These are phyloP conservation scores for Erythrolamprus reginae DNA, from an alignment of 2,113 vertebrate species.

Conservation along the genomic window DNA sequence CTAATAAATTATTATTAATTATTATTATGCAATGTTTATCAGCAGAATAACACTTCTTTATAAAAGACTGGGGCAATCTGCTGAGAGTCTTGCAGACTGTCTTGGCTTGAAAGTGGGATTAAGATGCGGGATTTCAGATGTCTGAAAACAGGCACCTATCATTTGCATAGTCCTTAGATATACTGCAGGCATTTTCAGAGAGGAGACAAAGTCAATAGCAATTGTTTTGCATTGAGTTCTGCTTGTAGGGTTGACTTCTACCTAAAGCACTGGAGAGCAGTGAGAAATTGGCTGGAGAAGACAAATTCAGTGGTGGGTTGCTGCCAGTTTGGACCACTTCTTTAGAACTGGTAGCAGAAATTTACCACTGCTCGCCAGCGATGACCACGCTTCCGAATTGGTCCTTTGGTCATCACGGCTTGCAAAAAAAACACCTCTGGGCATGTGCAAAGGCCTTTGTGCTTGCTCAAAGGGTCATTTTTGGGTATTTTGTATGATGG, in stretches of 20 bases:
- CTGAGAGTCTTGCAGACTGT: background rate
- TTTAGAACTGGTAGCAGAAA: no score
- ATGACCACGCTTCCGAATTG: no score
- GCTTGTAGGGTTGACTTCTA: background rate
- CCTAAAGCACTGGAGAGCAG: background rate
- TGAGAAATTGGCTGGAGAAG: background rate
- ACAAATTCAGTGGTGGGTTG: background rate
- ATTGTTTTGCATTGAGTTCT: background rate
- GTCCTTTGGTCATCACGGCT: no score
- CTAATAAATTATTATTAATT: no score
- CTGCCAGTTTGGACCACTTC: no score
- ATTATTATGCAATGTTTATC: background rate
- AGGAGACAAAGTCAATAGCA: background rate
- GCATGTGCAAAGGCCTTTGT: no score
- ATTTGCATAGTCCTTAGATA: background rate
- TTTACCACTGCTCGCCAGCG: no score
- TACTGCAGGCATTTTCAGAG: background rate
- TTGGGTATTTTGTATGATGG: no score
- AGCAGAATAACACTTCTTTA: background rate
- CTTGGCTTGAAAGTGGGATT: background rate
- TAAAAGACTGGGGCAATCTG: background rate
- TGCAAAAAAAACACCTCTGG: no score
- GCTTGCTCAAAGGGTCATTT: no score
- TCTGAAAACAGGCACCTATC: background rate
- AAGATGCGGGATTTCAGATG: background rate